Evolutionary conservation across 1,140 invertebrate species (phyloP).

Genomic region (Heliothis subflexa): DNA sequence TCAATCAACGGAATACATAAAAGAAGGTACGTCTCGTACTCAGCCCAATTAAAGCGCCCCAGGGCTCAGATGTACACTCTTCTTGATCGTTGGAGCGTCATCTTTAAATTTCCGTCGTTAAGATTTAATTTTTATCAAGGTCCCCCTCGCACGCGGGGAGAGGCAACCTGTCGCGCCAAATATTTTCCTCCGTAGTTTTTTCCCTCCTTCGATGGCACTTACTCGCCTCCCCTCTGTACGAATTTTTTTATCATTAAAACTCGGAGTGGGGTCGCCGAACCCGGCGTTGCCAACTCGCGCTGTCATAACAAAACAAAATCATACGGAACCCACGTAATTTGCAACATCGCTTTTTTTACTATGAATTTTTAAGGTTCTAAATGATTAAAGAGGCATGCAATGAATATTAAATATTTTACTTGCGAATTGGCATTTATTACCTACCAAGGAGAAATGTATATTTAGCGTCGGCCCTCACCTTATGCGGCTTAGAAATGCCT

Average conservation of each 20-base stretch:
- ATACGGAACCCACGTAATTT: slow-evolving; percentile 66
- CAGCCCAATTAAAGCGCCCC: slow-evolving; percentile 82
- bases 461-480: not conserved
- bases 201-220: slow-evolving; percentile 84
- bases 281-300: slow-evolving; percentile 75
- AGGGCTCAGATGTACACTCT: slow-evolving; percentile 83
- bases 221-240: slow-evolving; percentile 81
- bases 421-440: slow-evolving; percentile 4
- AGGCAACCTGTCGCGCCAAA: slow-evolving; percentile 84
- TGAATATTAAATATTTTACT: slow-evolving; percentile 24
- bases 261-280: slow-evolving; percentile 82
- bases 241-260: slow-evolving; percentile 86
- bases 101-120: slow-evolving; percentile 86
- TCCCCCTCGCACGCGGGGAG: slow-evolving; percentile 57
- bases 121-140: slow-evolving; percentile 86
- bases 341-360: slow-evolving; percentile 64
- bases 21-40: slow-evolving; percentile 55
- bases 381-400: slow-evolving; percentile 42
- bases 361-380: slow-evolving; percentile 49
- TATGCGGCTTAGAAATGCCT: no score
- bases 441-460: not conserved
- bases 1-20: slow-evolving; percentile 74
- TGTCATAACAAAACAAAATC: slow-evolving; percentile 85
- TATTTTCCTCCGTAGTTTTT: slow-evolving; percentile 86
- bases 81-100: slow-evolving; percentile 85